Base-by-base conservation (phyloP, 2,888 invertebrate species). In the Dynastes tityus region DNA sequence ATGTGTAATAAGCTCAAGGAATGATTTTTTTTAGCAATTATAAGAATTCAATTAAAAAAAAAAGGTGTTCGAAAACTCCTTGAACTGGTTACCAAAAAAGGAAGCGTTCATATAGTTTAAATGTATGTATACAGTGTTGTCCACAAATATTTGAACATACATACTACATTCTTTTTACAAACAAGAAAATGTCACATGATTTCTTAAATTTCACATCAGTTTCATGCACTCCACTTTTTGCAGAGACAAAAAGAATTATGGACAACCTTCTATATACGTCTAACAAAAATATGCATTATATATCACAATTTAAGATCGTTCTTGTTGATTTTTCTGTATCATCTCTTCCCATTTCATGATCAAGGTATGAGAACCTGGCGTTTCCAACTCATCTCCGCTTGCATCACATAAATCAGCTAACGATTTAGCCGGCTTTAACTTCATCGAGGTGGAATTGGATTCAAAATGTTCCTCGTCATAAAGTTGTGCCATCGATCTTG, bases 271-370 rank as follows among this genome's bases (percentile, higher is more conserved):
- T 22, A 58, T 16, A 58, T 22, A 58, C 8, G 16, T 32, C 27
- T 29, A 13, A 63, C 29, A 63, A 45, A 55, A 73, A 51, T 64
- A 45, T 45, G 45, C 8, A 45, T 45, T 45, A 45, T 45, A 67
- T 77, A 81, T 82, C 80, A 80, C 82, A 82, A 78, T 84, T 58
- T 82, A 85, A 78, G 79, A 78, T 64, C 80, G 79, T 68, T 76
- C 82, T 64, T 83, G 82, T 80, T 86, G 91, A 85, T 91, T 91
- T 87, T 92, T 91, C 84, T 93, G 93, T 82, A 95, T 96, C 83
- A 95, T 90, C 80, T 92, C 94, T 88, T 96, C 96, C 94, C 95
- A 96, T 88, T 95, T 93, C 82, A 94, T 94, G 85, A 96, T 95
- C 80, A 96, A 90, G 63, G 94, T 93, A 84, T 93, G 94, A 13